Base-by-base conservation (phyloP, 2,797 vertebrate genomes). In the Corythornis leucogaster region DNA sequence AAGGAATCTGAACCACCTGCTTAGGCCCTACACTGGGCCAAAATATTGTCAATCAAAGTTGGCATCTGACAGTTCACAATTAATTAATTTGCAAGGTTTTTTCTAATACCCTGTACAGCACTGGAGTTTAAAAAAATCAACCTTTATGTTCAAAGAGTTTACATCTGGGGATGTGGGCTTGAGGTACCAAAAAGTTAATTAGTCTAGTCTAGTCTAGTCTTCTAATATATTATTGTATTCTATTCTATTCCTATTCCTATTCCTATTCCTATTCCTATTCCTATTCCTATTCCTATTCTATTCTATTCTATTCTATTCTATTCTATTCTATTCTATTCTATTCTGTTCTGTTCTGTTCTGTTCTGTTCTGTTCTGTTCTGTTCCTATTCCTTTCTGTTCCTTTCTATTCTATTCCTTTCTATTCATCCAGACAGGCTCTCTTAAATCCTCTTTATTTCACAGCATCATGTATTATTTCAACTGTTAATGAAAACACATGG, bases 51-150 rank as follows among this genome's bases (percentile, higher is more conserved):
- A 87, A 28, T 90, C 76, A 75, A 77, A 89, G 70, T 21, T 70
- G 74, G 22, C 74, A 80, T 70, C 77, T 80, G 68, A 70, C 59
- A 68, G 73, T 61, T 73, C 43, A 74, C 57, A 87, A 73, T 21
- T 76, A 95, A 91, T 82, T 87, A 21, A 91, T 93, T 74, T 81
- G 64, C 75, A 83, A 71, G 70, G 67, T 57, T 77, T 87, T 90
- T 81, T 79, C 90, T 94, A 91, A 93, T 91, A 85, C 74, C 63
- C 54, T 89, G 28, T 31, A 67, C 68, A 92, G 88, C 61, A 84
- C 2, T 80, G 54, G 77, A 83, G 73, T 94, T 93, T 66, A 89
- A 82, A 89, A 92, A 92, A 92, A 89, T 89, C 84, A 91, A 66
- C 70, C 85, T 76, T 73, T 91, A 43, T 77, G 81, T 83, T 94